These are phyloP conservation scores for Phrynocephalus versicolor DNA, from an alignment of 2,113 vertebrate species.

Conservation along the genomic window DNA sequence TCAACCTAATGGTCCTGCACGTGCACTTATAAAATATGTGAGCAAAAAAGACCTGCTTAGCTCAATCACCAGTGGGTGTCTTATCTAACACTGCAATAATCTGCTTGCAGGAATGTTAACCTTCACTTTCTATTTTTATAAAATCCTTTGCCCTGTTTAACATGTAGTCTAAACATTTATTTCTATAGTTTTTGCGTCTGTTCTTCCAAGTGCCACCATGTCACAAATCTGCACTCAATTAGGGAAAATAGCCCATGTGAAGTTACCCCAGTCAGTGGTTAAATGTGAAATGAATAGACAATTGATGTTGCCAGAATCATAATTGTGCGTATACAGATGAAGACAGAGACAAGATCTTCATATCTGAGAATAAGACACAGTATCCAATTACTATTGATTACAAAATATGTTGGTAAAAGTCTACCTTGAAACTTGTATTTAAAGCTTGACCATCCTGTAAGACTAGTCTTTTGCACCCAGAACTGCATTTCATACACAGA, in stretches of 20 bases:
- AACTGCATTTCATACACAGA: too few species aligned
- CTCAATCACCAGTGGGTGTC: not conserved
- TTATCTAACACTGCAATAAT: not conserved
- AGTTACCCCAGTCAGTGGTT: not conserved
- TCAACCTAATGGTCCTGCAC: not conserved
- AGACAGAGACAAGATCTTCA: constrained; percentile 23
- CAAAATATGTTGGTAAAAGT: constrained; percentile 34
- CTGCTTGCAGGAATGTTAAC: not conserved
- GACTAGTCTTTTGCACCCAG: too few species aligned
- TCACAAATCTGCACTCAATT: not conserved
- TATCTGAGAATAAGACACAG: constrained; percentile 29
- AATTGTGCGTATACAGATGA: not conserved
- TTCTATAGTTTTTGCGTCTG: not conserved
- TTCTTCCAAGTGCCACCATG: not conserved
- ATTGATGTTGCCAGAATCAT: not conserved
- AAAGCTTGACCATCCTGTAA: constrained; percentile 34
- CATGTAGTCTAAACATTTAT: not conserved
- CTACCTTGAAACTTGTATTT: constrained; percentile 46
- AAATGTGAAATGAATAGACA: not conserved
- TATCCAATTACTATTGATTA: constrained; percentile 34
- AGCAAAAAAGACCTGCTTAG: not conserved
- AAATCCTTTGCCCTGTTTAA: not conserved
- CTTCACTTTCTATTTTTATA: not conserved
- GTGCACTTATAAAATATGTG: not conserved
- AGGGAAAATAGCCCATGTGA: not conserved